phyloP scores from a whole-genome alignment of 2,113 vertebrate species.

The Athene noctua region DNA sequence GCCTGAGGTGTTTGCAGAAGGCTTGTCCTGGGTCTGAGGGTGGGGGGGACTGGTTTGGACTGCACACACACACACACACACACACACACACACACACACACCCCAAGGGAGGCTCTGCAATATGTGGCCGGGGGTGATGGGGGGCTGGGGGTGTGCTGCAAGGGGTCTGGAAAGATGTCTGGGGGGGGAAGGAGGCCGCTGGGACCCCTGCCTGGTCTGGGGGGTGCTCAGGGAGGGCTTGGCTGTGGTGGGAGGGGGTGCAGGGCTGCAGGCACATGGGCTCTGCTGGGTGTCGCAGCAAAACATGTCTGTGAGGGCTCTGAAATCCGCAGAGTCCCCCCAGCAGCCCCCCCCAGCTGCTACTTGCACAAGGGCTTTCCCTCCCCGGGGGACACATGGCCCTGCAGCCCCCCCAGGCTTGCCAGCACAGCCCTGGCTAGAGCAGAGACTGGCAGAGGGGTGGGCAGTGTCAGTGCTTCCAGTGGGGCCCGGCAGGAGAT shows the following conservation, averaged over 20 bases:
- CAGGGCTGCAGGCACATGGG: rapidly evolving
- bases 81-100: too few relatives aligned
- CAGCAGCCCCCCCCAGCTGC: not conserved
- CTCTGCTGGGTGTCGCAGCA: not conserved
- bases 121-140: not conserved
- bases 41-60: not conserved
- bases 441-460: not conserved
- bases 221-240: not conserved
- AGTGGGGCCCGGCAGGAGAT: not conserved
- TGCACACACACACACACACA: too few relatives aligned
- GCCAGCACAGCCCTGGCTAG: not conserved
- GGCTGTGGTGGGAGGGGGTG: too few relatives aligned
- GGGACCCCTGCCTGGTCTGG: not conserved
- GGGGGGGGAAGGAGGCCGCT: not conserved
- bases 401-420: not conserved
- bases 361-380: not conserved
- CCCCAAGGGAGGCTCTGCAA: not conserved
- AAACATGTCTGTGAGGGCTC: not conserved
- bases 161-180: not conserved
- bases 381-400: rapidly evolving
- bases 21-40: not conserved
- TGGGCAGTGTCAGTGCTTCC: not conserved
- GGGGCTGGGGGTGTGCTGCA: not conserved
- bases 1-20: not conserved
- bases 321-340: not conserved